phyloP scores from a whole-genome alignment of 2,797 vertebrate species.

The Parauchenoglanis punctatus region DNA sequence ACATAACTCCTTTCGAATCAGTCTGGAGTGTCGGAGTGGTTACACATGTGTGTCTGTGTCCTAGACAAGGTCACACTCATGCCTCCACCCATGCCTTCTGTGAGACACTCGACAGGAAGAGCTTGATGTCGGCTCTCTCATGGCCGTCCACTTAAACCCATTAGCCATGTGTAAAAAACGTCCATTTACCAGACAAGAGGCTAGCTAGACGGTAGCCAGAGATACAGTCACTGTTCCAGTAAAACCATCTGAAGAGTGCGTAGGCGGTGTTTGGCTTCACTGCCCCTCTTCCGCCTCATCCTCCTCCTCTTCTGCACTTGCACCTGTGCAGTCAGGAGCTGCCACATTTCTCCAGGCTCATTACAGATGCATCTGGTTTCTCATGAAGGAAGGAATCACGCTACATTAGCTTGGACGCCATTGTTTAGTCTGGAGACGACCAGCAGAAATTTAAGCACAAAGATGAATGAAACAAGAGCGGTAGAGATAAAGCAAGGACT shows the following conservation, averaged over 20 bases:
- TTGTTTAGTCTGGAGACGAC: slow-evolving; percentile 4
- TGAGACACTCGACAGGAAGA: background rate
- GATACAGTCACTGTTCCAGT: background rate
- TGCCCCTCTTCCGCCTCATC: background rate
- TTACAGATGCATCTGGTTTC: slow-evolving; percentile 27
- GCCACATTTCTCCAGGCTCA: slow-evolving; percentile 13
- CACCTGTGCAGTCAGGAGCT: slow-evolving; percentile 50
- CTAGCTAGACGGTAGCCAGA: slow-evolving; percentile 2
- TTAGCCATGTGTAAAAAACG: background rate
- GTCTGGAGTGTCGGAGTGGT: background rate
- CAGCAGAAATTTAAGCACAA: background rate
- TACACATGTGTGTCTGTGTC: background rate
- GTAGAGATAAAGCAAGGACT: slow-evolving; percentile 34
- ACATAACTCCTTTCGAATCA: background rate
- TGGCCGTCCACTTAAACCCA: slow-evolving; percentile 1
- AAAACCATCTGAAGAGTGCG: slow-evolving; percentile 16
- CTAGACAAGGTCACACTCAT: slow-evolving; percentile 15
- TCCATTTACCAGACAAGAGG: background rate
- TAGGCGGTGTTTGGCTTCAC: slow-evolving; percentile 22
- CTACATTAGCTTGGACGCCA: slow-evolving; percentile 1
- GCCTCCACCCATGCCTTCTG: background rate
- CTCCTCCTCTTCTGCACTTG: slow-evolving; percentile 17
- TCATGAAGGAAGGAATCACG: slow-evolving; percentile 20
- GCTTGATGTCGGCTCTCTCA: background rate
- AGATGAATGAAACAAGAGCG: slow-evolving; percentile 10